Percentiles rank a stretch among this genome's conserved stretches.
Evolutionary conservation across 2,888 invertebrate genomes (phyloP).

Genomic region (Nephrotoma guestfalica): DNA sequence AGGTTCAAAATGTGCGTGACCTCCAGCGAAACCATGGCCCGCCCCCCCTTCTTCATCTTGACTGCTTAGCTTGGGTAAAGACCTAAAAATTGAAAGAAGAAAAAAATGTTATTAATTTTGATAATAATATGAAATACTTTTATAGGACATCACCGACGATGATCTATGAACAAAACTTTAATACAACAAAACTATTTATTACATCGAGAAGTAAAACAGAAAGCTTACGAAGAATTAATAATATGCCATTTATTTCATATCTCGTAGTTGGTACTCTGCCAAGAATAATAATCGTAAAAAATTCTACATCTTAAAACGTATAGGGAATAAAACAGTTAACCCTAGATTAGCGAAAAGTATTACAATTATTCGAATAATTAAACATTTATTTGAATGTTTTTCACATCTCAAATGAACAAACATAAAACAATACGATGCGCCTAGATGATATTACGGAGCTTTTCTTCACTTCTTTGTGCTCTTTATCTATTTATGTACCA

Average conservation of each 20-base stretch:
- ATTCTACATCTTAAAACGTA: neutral
- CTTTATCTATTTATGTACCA: neutral
- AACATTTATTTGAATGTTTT: neutral
- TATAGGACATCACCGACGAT: neutral
- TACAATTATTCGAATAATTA: neutral
- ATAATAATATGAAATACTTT: neutral
- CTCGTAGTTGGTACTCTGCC: neutral
- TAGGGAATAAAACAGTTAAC: neutral
- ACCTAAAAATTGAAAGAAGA: conserved; percentile 46
- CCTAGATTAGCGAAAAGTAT: neutral
- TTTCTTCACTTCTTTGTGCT: neutral
- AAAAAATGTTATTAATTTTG: neutral
- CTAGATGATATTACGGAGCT: neutral
- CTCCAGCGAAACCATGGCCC: conserved; percentile 74
- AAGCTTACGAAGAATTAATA: neutral
- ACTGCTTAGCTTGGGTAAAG: conserved; percentile 91
- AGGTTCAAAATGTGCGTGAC: conserved; percentile 88
- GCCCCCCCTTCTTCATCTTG: conserved; percentile 88
- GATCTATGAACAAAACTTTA: neutral
- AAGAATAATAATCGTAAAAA: neutral
- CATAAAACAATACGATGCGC: neutral
- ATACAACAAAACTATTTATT: neutral
- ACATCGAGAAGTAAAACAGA: neutral
- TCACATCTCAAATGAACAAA: neutral
- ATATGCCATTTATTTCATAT: neutral